A percentile compares a stretch with the other conserved stretches of the same genome.
phyloP scores from a whole-genome alignment of 2,888 invertebrate species.

The Drosophila trichaetosa region DNA sequence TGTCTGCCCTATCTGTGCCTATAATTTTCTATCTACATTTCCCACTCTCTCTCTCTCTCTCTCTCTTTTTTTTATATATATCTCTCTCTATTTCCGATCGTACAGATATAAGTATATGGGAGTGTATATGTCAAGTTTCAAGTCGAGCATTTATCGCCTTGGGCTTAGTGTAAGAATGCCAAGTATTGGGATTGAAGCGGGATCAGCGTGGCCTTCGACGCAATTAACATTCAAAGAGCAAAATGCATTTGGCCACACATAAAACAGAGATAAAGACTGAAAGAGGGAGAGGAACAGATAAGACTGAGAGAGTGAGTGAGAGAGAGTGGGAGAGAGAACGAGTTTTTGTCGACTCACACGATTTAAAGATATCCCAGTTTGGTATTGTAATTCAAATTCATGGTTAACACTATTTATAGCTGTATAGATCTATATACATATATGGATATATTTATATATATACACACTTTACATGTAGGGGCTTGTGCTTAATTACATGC shows the following conservation, averaged over 20 bases:
- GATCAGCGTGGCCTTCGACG: constrained; percentile 35
- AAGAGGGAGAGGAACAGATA: neutral
- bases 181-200: constrained; percentile 30
- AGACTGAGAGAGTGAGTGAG: neutral
- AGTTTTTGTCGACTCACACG: neutral
- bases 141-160: neutral
- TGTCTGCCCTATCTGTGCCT: too few relatives aligned
- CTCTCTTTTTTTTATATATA: neutral
- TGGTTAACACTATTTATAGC: constrained; percentile 6
- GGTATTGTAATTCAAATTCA: constrained; percentile 45
- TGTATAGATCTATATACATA: constrained; percentile 4
- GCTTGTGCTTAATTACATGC: constrained; percentile 65
- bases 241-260: constrained; percentile 68
- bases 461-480: constrained; percentile 9
- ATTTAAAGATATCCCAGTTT: constrained; percentile 27
- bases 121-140: neutral
- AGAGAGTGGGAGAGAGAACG: neutral
- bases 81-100: neutral
- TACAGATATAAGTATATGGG: too few relatives aligned
- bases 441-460: neutral
- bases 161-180: constrained; percentile 12
- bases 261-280: constrained; percentile 28
- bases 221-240: constrained; percentile 74
- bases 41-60: neutral
- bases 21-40: neutral